phyloP scores from a whole-genome alignment of 1,140 invertebrate species.

The Drosophila nebulosa region DNA sequence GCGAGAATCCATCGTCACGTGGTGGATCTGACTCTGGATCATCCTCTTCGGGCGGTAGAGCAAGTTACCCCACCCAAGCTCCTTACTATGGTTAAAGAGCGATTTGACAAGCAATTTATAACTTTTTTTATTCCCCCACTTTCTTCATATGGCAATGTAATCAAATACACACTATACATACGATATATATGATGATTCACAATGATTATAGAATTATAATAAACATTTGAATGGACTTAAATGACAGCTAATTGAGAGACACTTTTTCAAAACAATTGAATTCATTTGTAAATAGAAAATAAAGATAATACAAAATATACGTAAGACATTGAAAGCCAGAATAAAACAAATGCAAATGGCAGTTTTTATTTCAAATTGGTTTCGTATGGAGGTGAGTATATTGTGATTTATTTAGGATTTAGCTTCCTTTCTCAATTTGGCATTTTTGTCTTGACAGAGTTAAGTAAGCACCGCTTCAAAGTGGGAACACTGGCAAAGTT shows the following conservation, averaged over 20 bases:
- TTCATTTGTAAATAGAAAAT: slow-evolving; percentile 66
- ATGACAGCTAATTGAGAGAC: slow-evolving; percentile 9
- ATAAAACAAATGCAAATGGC: neutral
- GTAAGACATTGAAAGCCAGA: slow-evolving; percentile 70
- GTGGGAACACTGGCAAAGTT: no score
- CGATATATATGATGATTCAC: slow-evolving; percentile 15
- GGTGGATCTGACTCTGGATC: slow-evolving; percentile 13
- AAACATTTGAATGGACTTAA: slow-evolving; percentile 4
- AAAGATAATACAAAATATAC: slow-evolving; percentile 47
- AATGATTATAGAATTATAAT: slow-evolving; percentile 17
- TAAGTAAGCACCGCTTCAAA: no score
- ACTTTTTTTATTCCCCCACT: slow-evolving; percentile 5
- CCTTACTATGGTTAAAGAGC: slow-evolving; percentile 54
- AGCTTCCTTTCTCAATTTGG: no score
- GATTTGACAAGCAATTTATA: neutral
- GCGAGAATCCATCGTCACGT: slow-evolving; percentile 66
- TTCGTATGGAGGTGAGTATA: neutral
- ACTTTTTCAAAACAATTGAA: slow-evolving; percentile 18
- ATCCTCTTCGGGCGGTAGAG: slow-evolving; percentile 37
- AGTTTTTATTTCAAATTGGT: neutral
- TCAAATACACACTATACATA: slow-evolving; percentile 54
- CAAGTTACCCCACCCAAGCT: slow-evolving; percentile 73
- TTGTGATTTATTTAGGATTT: no score
- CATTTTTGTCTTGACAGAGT: no score
- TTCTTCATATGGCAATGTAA: slow-evolving; percentile 39